Evolutionary conservation across 2,113 vertebrate species (phyloP).

Genomic region (Nicator chloris): DNA sequence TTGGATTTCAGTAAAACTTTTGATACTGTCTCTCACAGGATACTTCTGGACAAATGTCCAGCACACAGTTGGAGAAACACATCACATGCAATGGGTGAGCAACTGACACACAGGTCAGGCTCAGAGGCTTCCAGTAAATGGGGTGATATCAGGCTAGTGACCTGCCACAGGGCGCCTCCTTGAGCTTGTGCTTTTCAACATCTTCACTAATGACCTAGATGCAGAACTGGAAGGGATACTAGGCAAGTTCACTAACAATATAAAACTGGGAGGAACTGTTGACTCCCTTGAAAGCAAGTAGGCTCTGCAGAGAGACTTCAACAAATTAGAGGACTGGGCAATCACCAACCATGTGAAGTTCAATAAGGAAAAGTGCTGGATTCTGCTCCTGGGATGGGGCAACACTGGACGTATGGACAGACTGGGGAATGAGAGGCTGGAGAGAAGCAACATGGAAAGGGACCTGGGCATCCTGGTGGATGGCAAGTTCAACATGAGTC

Average conservation of each 20-base stretch:
- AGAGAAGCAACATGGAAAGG: not conserved
- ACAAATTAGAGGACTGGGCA: not conserved
- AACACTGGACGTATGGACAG: not conserved
- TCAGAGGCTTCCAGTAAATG: not conserved
- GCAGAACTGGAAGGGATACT: not conserved
- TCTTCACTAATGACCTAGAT: not conserved
- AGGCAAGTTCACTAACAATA: not conserved
- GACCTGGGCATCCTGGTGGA: rapidly evolving
- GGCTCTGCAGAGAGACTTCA: not conserved
- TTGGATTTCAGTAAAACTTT: not conserved
- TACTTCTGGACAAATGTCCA: not conserved
- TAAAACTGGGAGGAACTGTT: not conserved
- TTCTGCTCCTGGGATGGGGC: not conserved
- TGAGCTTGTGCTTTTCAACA: not conserved
- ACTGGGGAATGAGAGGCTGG: not conserved
- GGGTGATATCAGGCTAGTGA: not conserved
- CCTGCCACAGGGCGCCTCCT: not conserved
- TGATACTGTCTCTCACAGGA: not conserved
- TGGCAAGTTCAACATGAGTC: not conserved
- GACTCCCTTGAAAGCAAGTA: not conserved
- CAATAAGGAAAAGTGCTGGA: not conserved
- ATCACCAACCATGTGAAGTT: not conserved
- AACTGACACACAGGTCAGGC: rapidly evolving
- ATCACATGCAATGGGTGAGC: not conserved
- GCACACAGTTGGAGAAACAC: not conserved